These are phyloP conservation scores for Equus quagga DNA, from an alignment of 2,113 vertebrate species.

Conservation along the genomic window DNA sequence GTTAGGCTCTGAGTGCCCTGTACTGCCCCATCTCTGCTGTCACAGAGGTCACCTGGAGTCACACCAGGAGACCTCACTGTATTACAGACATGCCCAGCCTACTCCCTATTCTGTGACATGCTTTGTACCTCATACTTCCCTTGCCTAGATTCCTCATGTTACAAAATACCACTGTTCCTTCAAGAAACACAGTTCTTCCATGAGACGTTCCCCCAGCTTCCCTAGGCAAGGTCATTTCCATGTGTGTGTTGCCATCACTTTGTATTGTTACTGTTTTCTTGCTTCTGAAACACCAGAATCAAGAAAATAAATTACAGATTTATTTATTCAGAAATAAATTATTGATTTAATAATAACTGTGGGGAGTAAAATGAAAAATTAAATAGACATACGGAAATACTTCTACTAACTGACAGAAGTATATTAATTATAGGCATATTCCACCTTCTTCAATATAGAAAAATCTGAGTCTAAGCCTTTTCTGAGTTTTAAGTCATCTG, in stretches of 20 bases:
- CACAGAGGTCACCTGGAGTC: not conserved
- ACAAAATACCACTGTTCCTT: not conserved
- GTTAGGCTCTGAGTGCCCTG: not conserved
- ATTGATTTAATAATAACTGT: not conserved
- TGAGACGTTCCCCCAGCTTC: not conserved
- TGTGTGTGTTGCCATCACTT: not conserved
- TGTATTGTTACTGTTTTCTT: not conserved
- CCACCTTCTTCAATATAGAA: not conserved
- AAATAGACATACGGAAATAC: not conserved
- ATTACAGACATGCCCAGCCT: not conserved
- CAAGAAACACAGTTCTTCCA: not conserved
- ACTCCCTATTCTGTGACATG: not conserved
- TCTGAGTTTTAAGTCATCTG: slow-evolving; percentile 15
- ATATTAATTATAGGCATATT: not conserved
- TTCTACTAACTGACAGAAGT: not conserved
- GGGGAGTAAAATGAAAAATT: not conserved
- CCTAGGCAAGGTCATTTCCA: not conserved
- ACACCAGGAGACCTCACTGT: not conserved
- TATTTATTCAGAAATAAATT: not conserved
- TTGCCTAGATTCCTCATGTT: not conserved
- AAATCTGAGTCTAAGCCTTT: not conserved
- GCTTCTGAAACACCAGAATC: not conserved
- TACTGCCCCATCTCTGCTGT: not conserved
- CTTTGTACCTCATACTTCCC: not conserved
- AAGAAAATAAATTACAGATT: not conserved